phyloP scores from a whole-genome alignment of 2,797 vertebrate genomes.

The Sebastes paucispinis region DNA sequence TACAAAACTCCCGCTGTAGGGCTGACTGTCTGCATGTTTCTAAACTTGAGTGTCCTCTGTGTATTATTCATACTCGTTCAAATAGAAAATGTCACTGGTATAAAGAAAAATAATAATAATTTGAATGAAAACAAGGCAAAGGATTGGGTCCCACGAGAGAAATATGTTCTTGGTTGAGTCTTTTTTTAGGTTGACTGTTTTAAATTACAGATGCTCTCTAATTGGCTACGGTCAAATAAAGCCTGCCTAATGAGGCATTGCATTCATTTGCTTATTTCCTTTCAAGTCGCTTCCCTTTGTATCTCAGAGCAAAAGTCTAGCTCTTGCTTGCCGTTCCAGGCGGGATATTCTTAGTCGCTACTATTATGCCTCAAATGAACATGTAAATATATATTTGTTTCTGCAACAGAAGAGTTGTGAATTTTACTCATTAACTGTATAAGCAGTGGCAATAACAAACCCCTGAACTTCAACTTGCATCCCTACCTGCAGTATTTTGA shows the following conservation, averaged over 20 bases:
- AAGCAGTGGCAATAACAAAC: conserved; percentile 24
- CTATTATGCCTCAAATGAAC: conserved; percentile 56
- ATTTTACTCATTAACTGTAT: conserved; percentile 48
- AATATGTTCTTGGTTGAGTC: conserved; percentile 62
- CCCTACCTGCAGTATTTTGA: not conserved
- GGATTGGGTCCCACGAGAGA: conserved; percentile 62
- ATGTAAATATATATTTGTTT: conserved; percentile 53
- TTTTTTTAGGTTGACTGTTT: conserved; percentile 79
- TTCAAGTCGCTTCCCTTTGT: conserved; percentile 78
- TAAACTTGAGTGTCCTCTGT: conserved; percentile 40
- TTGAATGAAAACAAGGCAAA: conserved; percentile 72
- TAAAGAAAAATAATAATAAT: conserved; percentile 23
- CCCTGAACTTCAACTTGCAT: not conserved
- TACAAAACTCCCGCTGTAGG: conserved; percentile 6
- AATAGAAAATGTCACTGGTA: conserved; percentile 62
- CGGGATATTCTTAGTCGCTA: conserved; percentile 63
- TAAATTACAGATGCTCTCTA: conserved; percentile 81
- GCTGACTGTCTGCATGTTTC: conserved; percentile 34
- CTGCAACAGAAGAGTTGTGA: conserved; percentile 24
- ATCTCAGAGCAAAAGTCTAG: conserved; percentile 70
- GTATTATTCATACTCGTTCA: conserved; percentile 59
- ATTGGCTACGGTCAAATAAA: conserved; percentile 82
- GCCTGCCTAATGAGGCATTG: conserved; percentile 79
- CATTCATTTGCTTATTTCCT: conserved; percentile 78
- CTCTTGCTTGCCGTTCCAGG: conserved; percentile 40